Conservation (phyloP, 2,888 invertebrate species). For the Plutella xylostella region DNA sequence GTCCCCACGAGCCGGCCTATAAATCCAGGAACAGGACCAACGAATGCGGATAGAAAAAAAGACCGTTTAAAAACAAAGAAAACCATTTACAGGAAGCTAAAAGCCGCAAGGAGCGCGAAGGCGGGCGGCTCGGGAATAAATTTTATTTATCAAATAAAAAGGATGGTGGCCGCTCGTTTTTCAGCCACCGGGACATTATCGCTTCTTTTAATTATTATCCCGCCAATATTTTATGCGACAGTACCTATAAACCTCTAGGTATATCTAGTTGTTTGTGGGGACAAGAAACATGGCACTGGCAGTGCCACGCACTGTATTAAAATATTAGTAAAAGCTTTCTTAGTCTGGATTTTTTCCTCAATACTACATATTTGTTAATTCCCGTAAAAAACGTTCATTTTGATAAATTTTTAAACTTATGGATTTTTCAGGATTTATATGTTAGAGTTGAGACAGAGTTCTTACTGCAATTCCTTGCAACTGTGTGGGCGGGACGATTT, state of each 20-base stretch:
- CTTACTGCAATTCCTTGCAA: no score
- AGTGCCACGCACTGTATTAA: no score
- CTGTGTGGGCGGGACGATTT: no score
- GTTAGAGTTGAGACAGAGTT: no score
- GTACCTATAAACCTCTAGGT: conserved; percentile 27
- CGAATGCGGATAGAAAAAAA: conserved; percentile 9
- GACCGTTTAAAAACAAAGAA: conserved; percentile 27
- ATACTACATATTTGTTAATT: no score
- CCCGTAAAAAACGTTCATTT: no score
- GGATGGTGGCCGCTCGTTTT: conserved; percentile 66
- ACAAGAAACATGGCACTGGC: no score
- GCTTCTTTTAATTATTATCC: conserved; percentile 70
- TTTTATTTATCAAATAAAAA: conserved; percentile 71
- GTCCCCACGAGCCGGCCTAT: not conserved
- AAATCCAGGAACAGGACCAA: conserved; percentile 4
- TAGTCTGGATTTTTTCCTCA: no score
- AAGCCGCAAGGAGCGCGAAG: conserved; percentile 41
- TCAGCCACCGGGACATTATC: conserved; percentile 66
- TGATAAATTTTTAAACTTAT: no score
- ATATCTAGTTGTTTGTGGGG: conserved; percentile 16
- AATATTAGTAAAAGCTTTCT: no score
- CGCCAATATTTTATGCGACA: conserved; percentile 57
- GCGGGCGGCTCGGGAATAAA: conserved; percentile 50
- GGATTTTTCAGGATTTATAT: no score
- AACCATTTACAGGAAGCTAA: conserved; percentile 39